Conservation (phyloP, 2,113 vertebrate species). For the Chionomys nivalis region DNA sequence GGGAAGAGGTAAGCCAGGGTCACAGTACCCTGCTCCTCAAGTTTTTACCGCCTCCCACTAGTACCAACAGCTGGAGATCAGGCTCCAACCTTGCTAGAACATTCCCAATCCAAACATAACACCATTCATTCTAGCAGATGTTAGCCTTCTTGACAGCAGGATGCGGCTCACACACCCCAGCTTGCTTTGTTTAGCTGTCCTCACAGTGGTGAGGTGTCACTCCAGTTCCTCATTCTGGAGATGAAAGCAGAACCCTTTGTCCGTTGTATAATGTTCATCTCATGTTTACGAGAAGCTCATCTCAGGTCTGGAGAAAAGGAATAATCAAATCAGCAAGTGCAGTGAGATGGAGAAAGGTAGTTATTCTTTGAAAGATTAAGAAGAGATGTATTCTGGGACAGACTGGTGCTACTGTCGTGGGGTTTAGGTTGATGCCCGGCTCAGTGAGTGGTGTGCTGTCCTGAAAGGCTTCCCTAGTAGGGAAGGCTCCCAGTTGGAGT, state of each 20-base stretch:
- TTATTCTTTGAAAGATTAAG: constrained; percentile 5
- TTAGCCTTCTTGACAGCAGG: neutral
- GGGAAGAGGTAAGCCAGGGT: neutral
- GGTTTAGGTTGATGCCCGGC: neutral
- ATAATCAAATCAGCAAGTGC: neutral
- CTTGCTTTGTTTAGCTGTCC: neutral
- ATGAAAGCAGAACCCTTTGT: neutral
- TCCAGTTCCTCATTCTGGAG: neutral
- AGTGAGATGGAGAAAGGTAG: neutral
- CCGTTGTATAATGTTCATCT: neutral
- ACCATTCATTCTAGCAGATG: neutral
- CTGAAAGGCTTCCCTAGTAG: neutral
- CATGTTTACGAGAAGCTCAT: neutral
- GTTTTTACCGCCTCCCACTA: neutral
- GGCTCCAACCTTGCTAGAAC: neutral
- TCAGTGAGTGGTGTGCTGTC: neutral
- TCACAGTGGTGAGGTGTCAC: neutral
- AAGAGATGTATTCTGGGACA: neutral
- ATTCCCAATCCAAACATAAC: neutral
- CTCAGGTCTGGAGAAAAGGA: neutral
- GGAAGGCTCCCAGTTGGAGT: neutral
- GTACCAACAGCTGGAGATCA: neutral
- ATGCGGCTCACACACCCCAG: neutral
- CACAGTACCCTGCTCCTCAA: too few relatives aligned
- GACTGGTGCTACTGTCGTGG: neutral